Evolutionary conservation across 2,888 invertebrate species (phyloP), one percentile per base, ranked within the genome.

Genomic region (Julus scandinavius): DNA sequence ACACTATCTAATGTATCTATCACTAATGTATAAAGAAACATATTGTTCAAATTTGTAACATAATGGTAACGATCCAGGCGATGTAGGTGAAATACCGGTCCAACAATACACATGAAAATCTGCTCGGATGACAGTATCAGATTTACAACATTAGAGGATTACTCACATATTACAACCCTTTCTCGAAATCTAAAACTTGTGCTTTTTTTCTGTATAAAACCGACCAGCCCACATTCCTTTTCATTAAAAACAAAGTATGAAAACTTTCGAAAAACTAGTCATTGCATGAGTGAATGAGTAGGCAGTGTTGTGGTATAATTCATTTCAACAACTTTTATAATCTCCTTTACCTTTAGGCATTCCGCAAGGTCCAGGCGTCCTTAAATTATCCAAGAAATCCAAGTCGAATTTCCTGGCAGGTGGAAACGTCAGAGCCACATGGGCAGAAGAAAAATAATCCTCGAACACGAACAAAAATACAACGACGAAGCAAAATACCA

Each of bases 351-450:
- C 97, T 95, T 96, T 96, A 41, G 98, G 97, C 96, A 98, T 97
- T 90, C 98, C 98, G 92, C 98, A 98, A 89, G 98, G 98, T 89
- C 95, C 95, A 91, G 96, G 96, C 50, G 98, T 98, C 91, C 97
- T 94, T 85, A 96, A 95, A 92, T 96, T 97, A 92, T 98, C 98
- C 93, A 98, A 93, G 93, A 98, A 98, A 93, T 98, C 98, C 93
- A 98, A 93, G 91, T 96, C 97, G 91, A 95, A 97, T 91, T 95
- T 95, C 91, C 98, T 94, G 0, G 98, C 97, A 1, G 96, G 97
- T 88, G 98, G 98, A 92, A 95, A 98, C 15, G 97, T 97, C 88
- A 98, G 93, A 13, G 97, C 95, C 72, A 98, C 97, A 92, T 98
- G 98, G 15, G 91, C 91, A 38, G 45, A 85, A 40, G 17, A 41